Conservation (phyloP, 2,113 vertebrate species). For the Eptatretus burgeri region DNA sequence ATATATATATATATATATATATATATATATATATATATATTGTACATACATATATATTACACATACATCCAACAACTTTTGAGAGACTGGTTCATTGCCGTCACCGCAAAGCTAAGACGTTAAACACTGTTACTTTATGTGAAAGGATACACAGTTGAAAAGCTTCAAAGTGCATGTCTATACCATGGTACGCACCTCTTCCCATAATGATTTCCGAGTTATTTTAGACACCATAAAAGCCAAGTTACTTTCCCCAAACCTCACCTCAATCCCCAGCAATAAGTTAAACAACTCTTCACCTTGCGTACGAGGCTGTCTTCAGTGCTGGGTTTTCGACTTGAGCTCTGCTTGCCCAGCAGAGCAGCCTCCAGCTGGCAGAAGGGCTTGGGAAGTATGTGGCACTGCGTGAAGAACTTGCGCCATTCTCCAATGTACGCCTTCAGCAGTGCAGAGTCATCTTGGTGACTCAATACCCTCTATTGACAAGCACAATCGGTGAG, state of each 20-base stretch:
- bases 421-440: conserved; percentile 95
- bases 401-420: conserved; percentile 52
- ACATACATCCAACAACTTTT: too few species aligned
- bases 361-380: conserved; percentile 68
- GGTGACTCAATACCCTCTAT: conserved; percentile 86
- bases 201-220: neutral
- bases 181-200: too few species aligned
- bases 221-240: neutral
- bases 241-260: neutral
- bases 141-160: too few species aligned
- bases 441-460: conserved; percentile 77
- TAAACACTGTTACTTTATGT: too few species aligned
- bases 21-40: too few species aligned
- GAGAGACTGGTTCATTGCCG: too few species aligned
- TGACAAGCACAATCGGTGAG: neutral
- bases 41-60: too few species aligned
- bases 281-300: conserved; percentile 20
- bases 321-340: conserved; percentile 87
- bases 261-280: neutral
- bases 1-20: too few species aligned
- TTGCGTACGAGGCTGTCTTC: conserved; percentile 95
- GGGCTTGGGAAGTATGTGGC: conserved; percentile 55
- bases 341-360: conserved; percentile 87
- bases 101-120: too few species aligned
- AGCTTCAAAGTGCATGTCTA: too few species aligned